Base-by-base conservation (phyloP, 2,113 vertebrate species). In the Rhabdornis inornatus region DNA sequence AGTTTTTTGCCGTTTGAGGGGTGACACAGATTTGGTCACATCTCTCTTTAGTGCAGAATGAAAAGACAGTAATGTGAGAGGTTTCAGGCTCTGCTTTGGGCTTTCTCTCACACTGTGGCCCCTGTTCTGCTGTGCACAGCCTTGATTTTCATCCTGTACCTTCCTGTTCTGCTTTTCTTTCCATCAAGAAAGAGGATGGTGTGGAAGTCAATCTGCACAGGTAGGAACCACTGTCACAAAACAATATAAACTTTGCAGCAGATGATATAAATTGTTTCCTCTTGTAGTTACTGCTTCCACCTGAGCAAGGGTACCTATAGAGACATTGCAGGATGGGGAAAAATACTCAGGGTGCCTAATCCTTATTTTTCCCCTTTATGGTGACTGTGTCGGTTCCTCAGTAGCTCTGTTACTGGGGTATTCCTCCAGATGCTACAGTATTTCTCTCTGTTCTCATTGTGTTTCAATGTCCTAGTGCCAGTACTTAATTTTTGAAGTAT, bases 21-120 rank as follows among this genome's bases (percentile, higher is more conserved):
- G 4, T 69, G 47, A 16, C 13, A 17, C 1, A 3, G 18, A 30
- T 80, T 49, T 0, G 2, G 20, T 4, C 37, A 37, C 15, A 22
- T 5, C 21, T 65, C 23, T 81, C 18, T 56, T 16, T 59, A 76
- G 44, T 11, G 30, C 27, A 92, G 71, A 53, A 83, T 2, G 3
- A 31, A 64, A 47, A 87, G 31, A 40, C 18, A 74, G 10, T 22
- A 16, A 7, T 13, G 7, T 13, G 13, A 40, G 71, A 79, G 18
- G 20, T 63, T 71, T 20, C 33, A 79, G 33, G 21, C 49, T 47
- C 21, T 59, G 52, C 39, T 90, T 35, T 55, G 12, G 53, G 11
- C 20, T 53, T 68, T 83, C 31, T 24, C 24, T 60, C n/a, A 35
- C 31, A 20, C 9, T 72, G 37, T 72, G 23, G 10, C 23, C 27